Percentiles rank a stretch among this genome's conserved stretches.
Conservation (phyloP, 2,113 vertebrate genomes). For the Ophthalmolycus amberensis region DNA sequence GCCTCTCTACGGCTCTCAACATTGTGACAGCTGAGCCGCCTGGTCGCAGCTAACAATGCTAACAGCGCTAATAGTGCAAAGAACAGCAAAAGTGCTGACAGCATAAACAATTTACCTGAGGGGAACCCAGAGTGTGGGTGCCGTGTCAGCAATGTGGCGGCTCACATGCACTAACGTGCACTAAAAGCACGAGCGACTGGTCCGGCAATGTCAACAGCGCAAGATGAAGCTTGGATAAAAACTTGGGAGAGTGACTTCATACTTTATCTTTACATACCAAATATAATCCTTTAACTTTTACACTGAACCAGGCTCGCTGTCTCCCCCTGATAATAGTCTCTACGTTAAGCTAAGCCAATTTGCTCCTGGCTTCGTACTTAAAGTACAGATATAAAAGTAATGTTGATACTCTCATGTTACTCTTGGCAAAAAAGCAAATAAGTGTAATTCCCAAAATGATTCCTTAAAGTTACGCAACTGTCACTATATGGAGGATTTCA, state of each 20-base stretch:
- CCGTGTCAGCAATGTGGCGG: not conserved
- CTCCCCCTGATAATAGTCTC: too few species aligned
- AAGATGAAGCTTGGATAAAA: not conserved
- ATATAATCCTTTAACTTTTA: too few species aligned
- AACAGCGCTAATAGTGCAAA: not conserved
- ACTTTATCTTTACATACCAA: too few species aligned
- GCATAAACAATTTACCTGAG: not conserved
- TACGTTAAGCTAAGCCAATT: not conserved
- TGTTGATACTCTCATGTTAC: too few species aligned
- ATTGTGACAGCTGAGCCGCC: too few species aligned
- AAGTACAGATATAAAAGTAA: not conserved
- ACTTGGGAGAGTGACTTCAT: too few species aligned
- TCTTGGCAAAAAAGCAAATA: not conserved
- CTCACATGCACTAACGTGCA: not conserved
- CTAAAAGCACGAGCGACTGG: not conserved
- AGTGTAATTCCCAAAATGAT: not conserved
- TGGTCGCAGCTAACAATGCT: not conserved
- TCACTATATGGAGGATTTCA: not conserved
- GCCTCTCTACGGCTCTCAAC: too few species aligned
- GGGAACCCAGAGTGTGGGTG: not conserved
- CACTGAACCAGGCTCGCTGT: too few species aligned
- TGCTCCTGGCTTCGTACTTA: not conserved
- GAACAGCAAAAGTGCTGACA: not conserved
- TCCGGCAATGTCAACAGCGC: not conserved
- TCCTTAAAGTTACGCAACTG: not conserved